These are phyloP conservation scores for Coremacera marginata DNA, from an alignment of 2,888 invertebrate species.

Conservation along the genomic window DNA sequence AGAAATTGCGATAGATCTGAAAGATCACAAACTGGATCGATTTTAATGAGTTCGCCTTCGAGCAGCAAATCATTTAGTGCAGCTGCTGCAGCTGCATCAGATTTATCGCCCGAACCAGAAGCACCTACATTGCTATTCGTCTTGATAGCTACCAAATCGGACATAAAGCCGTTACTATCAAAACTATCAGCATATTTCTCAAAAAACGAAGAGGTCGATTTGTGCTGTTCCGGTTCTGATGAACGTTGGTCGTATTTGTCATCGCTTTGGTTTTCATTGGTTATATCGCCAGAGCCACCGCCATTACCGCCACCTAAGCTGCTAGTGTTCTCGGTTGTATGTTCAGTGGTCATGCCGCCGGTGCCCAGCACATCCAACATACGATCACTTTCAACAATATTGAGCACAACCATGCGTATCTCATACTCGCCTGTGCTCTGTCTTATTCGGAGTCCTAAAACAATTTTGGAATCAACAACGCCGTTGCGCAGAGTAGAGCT, in stretches of 20 bases:
- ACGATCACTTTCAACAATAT: conserved; percentile 60
- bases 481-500: conserved; percentile 62
- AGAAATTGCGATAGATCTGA: conserved; percentile 55
- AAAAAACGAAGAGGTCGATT: conserved; percentile 56
- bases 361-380: conserved; percentile 51
- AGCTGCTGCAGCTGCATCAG: conserved; percentile 36
- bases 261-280: conserved; percentile 53
- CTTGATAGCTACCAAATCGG: conserved; percentile 53
- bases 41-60: conserved; percentile 47
- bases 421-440: conserved; percentile 58
- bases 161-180: conserved; percentile 65
- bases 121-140: conserved; percentile 51
- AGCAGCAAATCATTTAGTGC: conserved; percentile 51
- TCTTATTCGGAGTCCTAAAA: conserved; percentile 61
- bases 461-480: conserved; percentile 63
- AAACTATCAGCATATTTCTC: conserved; percentile 65
- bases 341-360: conserved; percentile 32
- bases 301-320: conserved; percentile 27
- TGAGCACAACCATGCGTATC: conserved; percentile 61
- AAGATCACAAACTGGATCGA: conserved; percentile 51
- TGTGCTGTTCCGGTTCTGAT: conserved; percentile 35
- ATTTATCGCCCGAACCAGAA: conserved; percentile 53
- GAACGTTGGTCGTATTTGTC: conserved; percentile 51
- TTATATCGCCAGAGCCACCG: conserved; percentile 52
- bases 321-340: conserved; percentile 11